Evolutionary conservation across 1,140 invertebrate genomes (phyloP), one percentile per base, ranked within the genome.

Genomic region (Cydia fagiglandana): DNA sequence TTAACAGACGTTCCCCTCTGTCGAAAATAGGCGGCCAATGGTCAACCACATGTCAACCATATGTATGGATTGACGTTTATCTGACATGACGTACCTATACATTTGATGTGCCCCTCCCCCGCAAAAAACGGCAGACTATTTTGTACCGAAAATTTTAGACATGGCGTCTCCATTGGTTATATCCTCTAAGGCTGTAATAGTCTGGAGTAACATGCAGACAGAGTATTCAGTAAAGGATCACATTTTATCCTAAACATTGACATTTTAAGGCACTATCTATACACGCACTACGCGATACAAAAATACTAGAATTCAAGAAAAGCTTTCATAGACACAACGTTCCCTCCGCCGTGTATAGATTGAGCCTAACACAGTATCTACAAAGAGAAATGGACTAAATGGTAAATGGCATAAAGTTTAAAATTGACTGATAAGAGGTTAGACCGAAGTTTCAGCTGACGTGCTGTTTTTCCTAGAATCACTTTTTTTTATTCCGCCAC

Each of bases 371-470:
- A 70, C 66, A 38, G 30, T 41, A 38, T 70, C 34, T 70, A 70
- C 1, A 38, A 38, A 41, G 56, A 61, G 6, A 70, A 74, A 53
- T 53, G 38, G 73, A 30, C 73, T 74, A 38, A 12, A 28, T 73
- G 15, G 4, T 74, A 74, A 7, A 74, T 47, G 45, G 73, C 47
- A 45, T 73, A 73, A 73, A 68, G 30, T 70, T 41, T 70, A 70
- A 70, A 70, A 70, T 70, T 56, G 17, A 73, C 61, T 66, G 64
- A 20, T 41, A 61, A 13, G 73, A 70, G 73, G 34, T 91, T 89
- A 93, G 70, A 93, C 91, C 77, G 90, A 91, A 73, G 91, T 93
- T 86, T 93, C 91, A 78, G 91, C 88, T 50, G 90, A 91, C 7
- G 81, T 81, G 73, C 79, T 83, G 74, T 81, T 85, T 79, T 88